These are phyloP conservation scores for Cylindroiulus punctatus DNA, from an alignment of 2,888 invertebrate species.

Conservation along the genomic window DNA sequence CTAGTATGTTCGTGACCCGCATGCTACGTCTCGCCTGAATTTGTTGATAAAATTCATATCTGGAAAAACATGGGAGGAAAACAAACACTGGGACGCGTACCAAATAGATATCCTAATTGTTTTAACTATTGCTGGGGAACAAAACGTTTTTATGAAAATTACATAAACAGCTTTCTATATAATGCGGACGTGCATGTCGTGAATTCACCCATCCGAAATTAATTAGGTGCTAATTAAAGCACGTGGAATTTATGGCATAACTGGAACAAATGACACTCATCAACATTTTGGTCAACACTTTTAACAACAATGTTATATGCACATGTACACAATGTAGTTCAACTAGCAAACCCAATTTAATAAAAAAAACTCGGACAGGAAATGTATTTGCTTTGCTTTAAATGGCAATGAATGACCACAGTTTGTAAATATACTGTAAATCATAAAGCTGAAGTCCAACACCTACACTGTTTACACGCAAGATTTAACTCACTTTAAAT, in stretches of 20 bases:
- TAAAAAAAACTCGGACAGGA: too few species aligned
- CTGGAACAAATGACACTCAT: neutral
- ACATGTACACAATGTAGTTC: too few species aligned
- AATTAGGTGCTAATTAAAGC: neutral
- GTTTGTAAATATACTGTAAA: too few species aligned
- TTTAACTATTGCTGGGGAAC: neutral
- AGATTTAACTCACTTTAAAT: too few species aligned
- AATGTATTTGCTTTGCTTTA: too few species aligned
- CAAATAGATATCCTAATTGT: conserved; percentile 16
- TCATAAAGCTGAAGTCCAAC: too few species aligned
- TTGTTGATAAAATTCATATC: neutral
- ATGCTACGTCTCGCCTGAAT: neutral
- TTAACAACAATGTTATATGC: too few species aligned
- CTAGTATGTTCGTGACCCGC: conserved; percentile 14
- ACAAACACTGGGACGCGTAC: neutral
- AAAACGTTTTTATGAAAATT: neutral
- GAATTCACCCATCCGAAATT: neutral
- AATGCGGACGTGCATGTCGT: neutral
- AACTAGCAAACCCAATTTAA: too few species aligned
- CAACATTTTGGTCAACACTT: too few species aligned
- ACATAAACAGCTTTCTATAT: neutral
- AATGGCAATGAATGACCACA: too few species aligned
- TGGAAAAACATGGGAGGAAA: neutral
- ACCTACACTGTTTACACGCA: too few species aligned
- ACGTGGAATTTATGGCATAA: neutral